These are phyloP conservation scores for Meiosimyza platycephala DNA, from an alignment of 2,888 invertebrate genomes.

Conservation along the genomic window DNA sequence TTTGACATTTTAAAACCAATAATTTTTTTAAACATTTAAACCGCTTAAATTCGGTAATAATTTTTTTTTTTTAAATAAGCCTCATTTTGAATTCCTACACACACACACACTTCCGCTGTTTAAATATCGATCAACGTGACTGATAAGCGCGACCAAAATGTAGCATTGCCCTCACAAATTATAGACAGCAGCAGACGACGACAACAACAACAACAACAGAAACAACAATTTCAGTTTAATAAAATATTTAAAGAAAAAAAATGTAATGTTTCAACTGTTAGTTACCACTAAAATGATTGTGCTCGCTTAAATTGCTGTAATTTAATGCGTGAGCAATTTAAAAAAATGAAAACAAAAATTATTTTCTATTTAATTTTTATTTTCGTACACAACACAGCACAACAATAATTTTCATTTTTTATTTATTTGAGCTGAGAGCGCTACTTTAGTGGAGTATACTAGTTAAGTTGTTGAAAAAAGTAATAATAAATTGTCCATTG, in stretches of 20 bases:
- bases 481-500: neutral
- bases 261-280: too few relatives aligned
- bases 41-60: too few relatives aligned
- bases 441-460: neutral
- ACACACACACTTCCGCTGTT: too few relatives aligned
- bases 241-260: slow-evolving; percentile 3
- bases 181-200: neutral
- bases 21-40: too few relatives aligned
- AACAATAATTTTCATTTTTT: slow-evolving; percentile 28
- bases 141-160: neutral
- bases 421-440: neutral
- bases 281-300: too few relatives aligned
- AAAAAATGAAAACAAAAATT: neutral
- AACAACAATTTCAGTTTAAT: slow-evolving; percentile 1
- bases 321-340: slow-evolving; percentile 18
- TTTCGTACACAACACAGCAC: slow-evolving; percentile 24
- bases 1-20: too few relatives aligned
- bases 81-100: too few relatives aligned
- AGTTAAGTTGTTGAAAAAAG: neutral
- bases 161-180: neutral
- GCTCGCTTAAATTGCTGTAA: slow-evolving; percentile 23
- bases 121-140: neutral
- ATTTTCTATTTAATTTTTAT: neutral
- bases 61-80: too few relatives aligned
- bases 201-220: neutral